A percentile compares a stretch with the other conserved stretches of the same genome.
Conservation (phyloP, 2,113 vertebrate species). For the Cavia aperea region DNA sequence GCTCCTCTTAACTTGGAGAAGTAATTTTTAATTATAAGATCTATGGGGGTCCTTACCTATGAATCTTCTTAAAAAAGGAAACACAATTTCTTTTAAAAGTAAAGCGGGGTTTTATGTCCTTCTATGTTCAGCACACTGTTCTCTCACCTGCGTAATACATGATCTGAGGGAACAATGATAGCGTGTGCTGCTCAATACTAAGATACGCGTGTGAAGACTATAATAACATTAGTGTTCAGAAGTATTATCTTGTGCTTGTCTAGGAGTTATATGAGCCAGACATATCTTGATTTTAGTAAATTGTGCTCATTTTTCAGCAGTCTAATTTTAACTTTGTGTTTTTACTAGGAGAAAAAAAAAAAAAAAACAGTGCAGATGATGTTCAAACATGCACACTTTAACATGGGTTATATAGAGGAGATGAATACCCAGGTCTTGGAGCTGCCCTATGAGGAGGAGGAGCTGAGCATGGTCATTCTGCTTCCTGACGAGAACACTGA, state of each 20-base stretch:
- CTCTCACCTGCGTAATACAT: not conserved
- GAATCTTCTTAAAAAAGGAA: not conserved
- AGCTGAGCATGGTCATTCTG: conserved; percentile 90
- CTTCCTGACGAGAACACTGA: conserved; percentile 80
- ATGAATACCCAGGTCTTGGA: conserved; percentile 81
- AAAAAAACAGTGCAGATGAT: conserved; percentile 87
- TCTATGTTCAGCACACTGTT: not conserved
- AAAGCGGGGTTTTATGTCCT: not conserved
- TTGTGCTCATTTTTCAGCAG: not conserved
- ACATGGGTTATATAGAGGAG: conserved; percentile 73
- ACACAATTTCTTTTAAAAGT: not conserved
- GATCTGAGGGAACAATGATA: not conserved
- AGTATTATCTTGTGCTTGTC: not conserved
- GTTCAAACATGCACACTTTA: conserved; percentile 75
- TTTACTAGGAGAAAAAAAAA: conserved; percentile 74
- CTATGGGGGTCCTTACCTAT: not conserved
- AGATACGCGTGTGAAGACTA: not conserved
- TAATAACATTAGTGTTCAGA: not conserved
- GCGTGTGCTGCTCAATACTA: not conserved
- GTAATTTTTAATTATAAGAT: not conserved
- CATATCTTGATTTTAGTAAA: not conserved
- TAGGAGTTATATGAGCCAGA: not conserved
- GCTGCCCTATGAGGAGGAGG: conserved; percentile 82
- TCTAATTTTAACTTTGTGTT: not conserved
- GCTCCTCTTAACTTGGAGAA: not conserved